phyloP scores from a whole-genome alignment of 2,888 invertebrate species.

The Tiliacea aurago region DNA sequence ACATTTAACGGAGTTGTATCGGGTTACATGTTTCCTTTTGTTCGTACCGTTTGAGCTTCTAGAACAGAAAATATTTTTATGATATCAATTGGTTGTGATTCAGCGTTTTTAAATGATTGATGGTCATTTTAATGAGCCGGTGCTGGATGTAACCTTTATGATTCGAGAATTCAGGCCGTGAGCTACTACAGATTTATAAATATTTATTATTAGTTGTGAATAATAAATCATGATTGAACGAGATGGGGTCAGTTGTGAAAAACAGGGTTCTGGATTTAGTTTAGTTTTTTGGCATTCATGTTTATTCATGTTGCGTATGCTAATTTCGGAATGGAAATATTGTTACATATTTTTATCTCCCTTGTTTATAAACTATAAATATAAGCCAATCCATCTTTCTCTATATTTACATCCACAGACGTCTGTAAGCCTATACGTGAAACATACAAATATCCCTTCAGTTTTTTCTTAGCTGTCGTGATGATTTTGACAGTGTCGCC shows the following conservation, averaged over 20 bases:
- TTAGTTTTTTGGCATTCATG: not conserved
- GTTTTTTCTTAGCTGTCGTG: constrained; percentile 76
- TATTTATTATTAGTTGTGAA: constrained; percentile 57
- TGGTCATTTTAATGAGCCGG: constrained; percentile 64
- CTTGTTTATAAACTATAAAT: not conserved
- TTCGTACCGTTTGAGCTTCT: constrained; percentile 70
- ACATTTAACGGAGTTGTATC: constrained; percentile 86
- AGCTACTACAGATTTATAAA: constrained; percentile 56
- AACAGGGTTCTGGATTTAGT: not conserved
- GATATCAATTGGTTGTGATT: constrained; percentile 63
- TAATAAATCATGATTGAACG: constrained; percentile 55
- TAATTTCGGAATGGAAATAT: not conserved
- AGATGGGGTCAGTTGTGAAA: constrained; percentile 24
- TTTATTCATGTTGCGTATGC: not conserved
- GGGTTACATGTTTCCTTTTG: constrained; percentile 85
- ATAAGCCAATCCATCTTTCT: constrained; percentile 35
- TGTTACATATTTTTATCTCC: not conserved
- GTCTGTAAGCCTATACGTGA: constrained; percentile 65
- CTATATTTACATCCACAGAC: constrained; percentile 30
- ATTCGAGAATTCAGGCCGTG: constrained; percentile 57
- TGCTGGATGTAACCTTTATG: constrained; percentile 52
- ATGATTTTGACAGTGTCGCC: constrained; percentile 84
- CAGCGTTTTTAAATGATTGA: constrained; percentile 64
- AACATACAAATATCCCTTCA: constrained; percentile 72
- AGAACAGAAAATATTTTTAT: constrained; percentile 61